Conservation (phyloP, 2,797 vertebrate genomes). For the Lycodopsis pacificus region DNA sequence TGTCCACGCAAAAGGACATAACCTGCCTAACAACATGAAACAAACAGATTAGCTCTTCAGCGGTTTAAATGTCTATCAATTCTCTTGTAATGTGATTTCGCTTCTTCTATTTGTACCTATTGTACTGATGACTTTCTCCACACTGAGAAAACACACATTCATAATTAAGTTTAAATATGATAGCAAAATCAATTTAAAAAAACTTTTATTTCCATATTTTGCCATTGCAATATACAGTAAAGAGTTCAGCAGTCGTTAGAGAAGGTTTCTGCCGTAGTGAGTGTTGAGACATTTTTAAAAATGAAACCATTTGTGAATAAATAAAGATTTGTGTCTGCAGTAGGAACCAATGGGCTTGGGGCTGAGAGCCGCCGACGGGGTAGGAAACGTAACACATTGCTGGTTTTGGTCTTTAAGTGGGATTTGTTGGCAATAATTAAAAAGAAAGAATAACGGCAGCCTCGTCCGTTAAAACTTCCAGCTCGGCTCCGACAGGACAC, state of each 20-base stretch:
- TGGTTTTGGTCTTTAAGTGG: not conserved
- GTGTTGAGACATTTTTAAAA: not conserved
- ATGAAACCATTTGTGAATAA: not conserved
- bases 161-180: slow-evolving; percentile 3
- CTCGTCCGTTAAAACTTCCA: not conserved
- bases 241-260: not conserved
- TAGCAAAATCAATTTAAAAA: not conserved
- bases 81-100: not conserved
- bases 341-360: not conserved
- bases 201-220: not conserved
- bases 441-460: not conserved
- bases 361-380: too few species aligned
- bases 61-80: not conserved
- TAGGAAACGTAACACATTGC: not conserved
- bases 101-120: not conserved
- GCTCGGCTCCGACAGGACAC: not conserved
- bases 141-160: not conserved
- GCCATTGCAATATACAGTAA: not conserved
- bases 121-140: not conserved
- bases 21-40: not conserved
- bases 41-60: not conserved
- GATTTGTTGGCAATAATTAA: not conserved
- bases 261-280: not conserved
- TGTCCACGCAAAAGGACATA: not conserved
- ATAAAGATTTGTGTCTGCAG: not conserved